Conservation (phyloP, 2,797 vertebrate species). For the Rhabdophis nuchalis region DNA sequence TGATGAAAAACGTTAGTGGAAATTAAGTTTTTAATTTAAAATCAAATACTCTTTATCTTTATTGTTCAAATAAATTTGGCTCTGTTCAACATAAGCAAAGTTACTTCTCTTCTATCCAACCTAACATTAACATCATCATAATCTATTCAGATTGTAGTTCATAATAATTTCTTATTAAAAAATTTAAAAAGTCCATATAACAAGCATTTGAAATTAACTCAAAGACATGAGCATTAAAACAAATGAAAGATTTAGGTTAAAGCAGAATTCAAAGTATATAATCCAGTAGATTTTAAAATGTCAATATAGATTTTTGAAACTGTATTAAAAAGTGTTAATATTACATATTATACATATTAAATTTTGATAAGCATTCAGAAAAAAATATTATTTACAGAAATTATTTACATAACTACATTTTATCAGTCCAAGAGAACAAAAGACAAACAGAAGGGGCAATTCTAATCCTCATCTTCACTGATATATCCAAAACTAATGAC, state of each 20-base stretch:
- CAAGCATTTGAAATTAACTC: conserved; percentile 15
- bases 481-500: neutral
- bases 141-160: neutral
- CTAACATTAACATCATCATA: neutral
- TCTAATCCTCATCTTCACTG: neutral
- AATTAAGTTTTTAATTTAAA: neutral
- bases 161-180: neutral
- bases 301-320: neutral
- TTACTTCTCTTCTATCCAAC: neutral
- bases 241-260: neutral
- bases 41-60: neutral
- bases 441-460: neutral
- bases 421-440: neutral
- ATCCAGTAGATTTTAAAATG: neutral
- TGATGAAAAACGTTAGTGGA: neutral
- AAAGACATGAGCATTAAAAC: neutral
- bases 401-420: neutral
- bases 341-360: neutral
- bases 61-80: conserved; percentile 19
- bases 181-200: neutral
- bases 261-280: neutral
- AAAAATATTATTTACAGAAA: neutral
- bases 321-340: neutral
- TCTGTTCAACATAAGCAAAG: neutral
- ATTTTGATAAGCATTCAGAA: neutral